Evolutionary conservation across 2,113 vertebrate species (phyloP).

Genomic region (Platycercus adscitus): DNA sequence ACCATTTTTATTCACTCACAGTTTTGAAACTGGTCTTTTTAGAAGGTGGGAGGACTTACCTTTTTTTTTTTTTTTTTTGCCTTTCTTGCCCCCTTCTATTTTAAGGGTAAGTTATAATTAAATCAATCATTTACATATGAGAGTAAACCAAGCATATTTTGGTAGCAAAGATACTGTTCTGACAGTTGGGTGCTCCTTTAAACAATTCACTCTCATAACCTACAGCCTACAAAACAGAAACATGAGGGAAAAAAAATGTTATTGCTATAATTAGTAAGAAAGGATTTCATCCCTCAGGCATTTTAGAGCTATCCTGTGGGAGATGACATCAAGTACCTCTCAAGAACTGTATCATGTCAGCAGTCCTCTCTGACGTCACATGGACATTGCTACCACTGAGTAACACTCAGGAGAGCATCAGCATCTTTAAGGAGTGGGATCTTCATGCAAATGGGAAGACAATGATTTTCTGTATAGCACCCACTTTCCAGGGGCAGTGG

Average conservation of each 20-base stretch:
- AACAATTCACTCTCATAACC: not conserved
- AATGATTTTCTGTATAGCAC: not conserved
- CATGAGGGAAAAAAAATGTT: not conserved
- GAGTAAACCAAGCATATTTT: not conserved
- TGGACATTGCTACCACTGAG: not conserved
- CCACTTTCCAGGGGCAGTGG: not conserved
- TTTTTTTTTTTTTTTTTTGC: not conserved
- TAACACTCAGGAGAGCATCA: not conserved
- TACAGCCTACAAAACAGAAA: not conserved
- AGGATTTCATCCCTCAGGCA: not conserved
- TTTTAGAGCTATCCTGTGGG: not conserved
- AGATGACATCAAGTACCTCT: not conserved
- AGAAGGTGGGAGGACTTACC: not conserved
- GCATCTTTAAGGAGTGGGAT: not conserved
- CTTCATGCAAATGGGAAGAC: not conserved
- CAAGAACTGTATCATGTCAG: not conserved
- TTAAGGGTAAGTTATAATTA: not conserved
- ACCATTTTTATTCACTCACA: not conserved
- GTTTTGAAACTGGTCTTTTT: slow-evolving; percentile 2
- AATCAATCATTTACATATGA: not conserved
- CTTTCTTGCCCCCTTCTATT: not conserved
- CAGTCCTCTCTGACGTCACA: not conserved
- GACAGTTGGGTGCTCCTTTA: slow-evolving; percentile 11
- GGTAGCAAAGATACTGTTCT: slow-evolving; percentile 12
- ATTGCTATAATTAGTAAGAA: not conserved